These are phyloP conservation scores for Epinotia nisella DNA, from an alignment of 2,888 invertebrate species.

Conservation along the genomic window DNA sequence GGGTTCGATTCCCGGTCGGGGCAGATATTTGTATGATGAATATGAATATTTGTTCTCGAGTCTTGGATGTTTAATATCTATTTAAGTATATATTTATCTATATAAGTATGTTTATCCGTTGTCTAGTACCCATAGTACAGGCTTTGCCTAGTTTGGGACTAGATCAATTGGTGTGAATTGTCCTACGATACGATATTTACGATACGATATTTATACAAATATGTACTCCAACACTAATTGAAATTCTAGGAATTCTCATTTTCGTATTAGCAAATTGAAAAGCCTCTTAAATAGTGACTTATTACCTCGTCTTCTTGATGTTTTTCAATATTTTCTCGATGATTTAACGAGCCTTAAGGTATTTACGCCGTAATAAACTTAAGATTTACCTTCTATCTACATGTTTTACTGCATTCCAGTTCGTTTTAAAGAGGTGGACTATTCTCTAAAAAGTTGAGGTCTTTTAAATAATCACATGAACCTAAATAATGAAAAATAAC, in stretches of 20 bases:
- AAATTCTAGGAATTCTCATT: neutral
- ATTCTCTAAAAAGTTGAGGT: neutral
- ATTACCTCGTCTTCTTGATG: neutral
- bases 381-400: conserved; percentile 18
- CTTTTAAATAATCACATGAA: neutral
- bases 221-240: neutral
- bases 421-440: neutral
- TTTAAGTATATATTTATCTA: too few relatives aligned
- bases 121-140: too few relatives aligned
- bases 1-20: too few relatives aligned
- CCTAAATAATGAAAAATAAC: neutral
- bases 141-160: too few relatives aligned
- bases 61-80: too few relatives aligned
- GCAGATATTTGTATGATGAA: too few relatives aligned
- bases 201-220: neutral
- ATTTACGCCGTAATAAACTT: neutral
- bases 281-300: neutral
- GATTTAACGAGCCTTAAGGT: neutral
- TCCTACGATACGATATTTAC: too few relatives aligned
- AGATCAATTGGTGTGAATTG: too few relatives aligned
- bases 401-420: conserved; percentile 17
- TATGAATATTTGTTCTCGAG: too few relatives aligned
- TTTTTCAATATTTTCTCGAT: conserved; percentile 2
- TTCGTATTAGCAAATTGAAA: conserved; percentile 4
- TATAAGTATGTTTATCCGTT: too few relatives aligned